phyloP scores from a whole-genome alignment of 2,113 vertebrate genomes.

The Regulus satrapa region DNA sequence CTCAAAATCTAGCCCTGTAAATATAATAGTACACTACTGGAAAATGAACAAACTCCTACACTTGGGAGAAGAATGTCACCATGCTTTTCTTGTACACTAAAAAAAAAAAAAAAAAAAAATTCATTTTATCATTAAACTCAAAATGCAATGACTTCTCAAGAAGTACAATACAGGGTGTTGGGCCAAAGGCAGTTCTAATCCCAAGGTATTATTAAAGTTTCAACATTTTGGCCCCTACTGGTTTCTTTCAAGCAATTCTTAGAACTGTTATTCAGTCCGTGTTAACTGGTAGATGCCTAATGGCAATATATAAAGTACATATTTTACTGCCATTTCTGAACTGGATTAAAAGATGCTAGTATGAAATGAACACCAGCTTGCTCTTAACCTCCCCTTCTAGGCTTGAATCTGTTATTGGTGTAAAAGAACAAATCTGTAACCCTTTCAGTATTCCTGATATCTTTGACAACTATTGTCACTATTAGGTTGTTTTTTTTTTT shows the following conservation, averaged over 20 bases:
- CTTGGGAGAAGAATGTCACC: background rate
- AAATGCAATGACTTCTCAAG: background rate
- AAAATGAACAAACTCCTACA: background rate
- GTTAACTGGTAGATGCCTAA: slow-evolving; percentile 15
- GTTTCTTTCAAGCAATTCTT: background rate
- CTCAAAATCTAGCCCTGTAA: background rate
- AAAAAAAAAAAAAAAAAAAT: background rate
- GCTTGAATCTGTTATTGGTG: background rate
- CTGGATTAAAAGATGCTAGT: background rate
- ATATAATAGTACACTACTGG: background rate
- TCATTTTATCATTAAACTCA: background rate
- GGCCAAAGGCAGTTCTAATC: background rate
- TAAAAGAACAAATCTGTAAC: background rate
- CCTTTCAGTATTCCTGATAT: background rate
- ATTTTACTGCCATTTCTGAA: slow-evolving; percentile 21
- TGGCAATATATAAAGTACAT: slow-evolving; percentile 7
- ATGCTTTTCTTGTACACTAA: background rate
- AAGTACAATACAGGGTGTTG: background rate
- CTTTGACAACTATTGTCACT: background rate
- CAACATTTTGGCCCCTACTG: background rate
- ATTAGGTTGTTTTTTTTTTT: background rate
- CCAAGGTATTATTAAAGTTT: slow-evolving; percentile 22
- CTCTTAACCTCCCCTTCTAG: background rate
- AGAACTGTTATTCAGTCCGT: slow-evolving; percentile 13
- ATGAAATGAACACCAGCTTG: background rate